A percentile compares a stretch with the other conserved stretches of the same genome.
Conservation (phyloP, 2,888 invertebrate genomes). For the Pseudococcus jackbeardsleyi region DNA sequence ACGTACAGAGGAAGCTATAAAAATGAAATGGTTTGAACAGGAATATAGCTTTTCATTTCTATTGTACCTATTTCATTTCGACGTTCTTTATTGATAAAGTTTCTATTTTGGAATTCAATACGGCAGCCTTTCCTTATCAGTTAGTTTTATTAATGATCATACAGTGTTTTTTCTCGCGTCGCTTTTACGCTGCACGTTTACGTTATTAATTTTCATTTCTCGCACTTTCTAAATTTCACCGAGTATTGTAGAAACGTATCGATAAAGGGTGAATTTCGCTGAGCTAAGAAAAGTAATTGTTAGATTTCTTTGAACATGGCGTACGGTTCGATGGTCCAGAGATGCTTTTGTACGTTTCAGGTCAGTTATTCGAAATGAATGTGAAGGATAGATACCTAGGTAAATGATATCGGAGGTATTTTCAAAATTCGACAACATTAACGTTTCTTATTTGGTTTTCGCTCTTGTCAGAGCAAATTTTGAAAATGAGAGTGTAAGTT, state of each 20-base stretch:
- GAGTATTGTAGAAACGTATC: constrained; percentile 25
- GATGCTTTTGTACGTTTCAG: neutral
- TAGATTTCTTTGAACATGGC: constrained; percentile 1
- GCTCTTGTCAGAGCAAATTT: too few species aligned
- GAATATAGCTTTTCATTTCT: constrained; percentile 19
- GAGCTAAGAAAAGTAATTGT: constrained; percentile 47
- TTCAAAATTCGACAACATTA: neutral
- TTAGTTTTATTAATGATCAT: constrained; percentile 49
- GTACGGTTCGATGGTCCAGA: neutral
- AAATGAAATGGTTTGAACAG: constrained; percentile 49
- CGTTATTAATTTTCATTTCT: constrained; percentile 51
- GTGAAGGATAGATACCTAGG: neutral
- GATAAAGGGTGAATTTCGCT: constrained; percentile 36
- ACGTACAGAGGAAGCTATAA: constrained; percentile 32
- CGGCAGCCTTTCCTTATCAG: constrained; percentile 33
- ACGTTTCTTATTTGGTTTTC: too few species aligned
- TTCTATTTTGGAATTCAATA: constrained; percentile 52
- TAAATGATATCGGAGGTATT: neutral
- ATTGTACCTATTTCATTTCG: constrained; percentile 55
- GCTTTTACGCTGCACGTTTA: constrained; percentile 20
- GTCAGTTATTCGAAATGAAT: neutral
- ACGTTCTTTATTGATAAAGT: constrained; percentile 42
- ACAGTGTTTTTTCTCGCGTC: constrained; percentile 41
- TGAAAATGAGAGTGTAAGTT: too few species aligned
- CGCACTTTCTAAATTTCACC: constrained; percentile 13